Percentiles rank a stretch among this genome's conserved stretches.
These are phyloP conservation scores for Chrysolina haemoptera DNA, from an alignment of 2,888 invertebrate species.

Conservation along the genomic window DNA sequence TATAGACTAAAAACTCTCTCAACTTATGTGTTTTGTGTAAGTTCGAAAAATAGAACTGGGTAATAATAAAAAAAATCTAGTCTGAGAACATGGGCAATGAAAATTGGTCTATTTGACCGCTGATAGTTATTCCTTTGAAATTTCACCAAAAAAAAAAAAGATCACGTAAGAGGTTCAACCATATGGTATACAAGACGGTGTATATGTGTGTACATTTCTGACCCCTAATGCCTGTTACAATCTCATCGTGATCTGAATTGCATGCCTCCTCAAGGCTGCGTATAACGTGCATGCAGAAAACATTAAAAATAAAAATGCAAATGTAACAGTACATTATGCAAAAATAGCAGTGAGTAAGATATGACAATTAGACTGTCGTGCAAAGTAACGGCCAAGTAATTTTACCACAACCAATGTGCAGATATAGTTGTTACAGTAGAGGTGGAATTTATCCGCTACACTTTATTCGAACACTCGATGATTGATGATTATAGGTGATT, in stretches of 20 bases:
- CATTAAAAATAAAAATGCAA: constrained; percentile 36
- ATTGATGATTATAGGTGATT: neutral
- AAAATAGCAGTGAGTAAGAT: constrained; percentile 32
- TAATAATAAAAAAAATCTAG: no score
- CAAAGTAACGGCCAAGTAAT: constrained; percentile 43
- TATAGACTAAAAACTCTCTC: no score
- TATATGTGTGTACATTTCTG: neutral
- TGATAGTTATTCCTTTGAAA: no score
- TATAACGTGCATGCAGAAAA: constrained; percentile 19
- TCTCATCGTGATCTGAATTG: constrained; percentile 19
- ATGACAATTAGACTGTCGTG: constrained; percentile 37
- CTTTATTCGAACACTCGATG: neutral
- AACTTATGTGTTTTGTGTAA: no score
- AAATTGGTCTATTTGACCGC: no score
- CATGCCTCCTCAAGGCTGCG: constrained; percentile 23
- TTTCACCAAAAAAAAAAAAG: no score
- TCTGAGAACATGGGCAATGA: no score
- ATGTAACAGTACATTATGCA: constrained; percentile 33
- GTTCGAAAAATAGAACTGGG: no score
- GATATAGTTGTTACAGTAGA: constrained; percentile 18
- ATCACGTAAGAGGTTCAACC: no score
- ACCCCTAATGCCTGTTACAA: neutral
- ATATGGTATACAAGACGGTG: neutral
- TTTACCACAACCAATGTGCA: constrained; percentile 5
- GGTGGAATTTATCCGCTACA: constrained; percentile 3